Conservation (phyloP, 1,140 invertebrate genomes). For the Paraescarpia echinospica region DNA sequence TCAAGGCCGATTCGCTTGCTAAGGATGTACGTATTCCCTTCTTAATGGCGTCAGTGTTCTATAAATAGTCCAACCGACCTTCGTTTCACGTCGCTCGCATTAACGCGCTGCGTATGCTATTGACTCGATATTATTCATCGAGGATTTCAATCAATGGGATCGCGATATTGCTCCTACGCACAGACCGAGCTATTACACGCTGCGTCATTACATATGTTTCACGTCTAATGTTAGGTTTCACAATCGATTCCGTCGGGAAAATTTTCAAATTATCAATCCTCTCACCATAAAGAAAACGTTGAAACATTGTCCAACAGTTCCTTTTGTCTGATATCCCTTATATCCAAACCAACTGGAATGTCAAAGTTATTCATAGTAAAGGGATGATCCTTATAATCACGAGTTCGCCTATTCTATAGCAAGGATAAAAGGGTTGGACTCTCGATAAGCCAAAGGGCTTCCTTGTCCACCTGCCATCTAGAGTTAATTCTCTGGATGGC, state of each 20-base stretch:
- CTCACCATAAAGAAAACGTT: no score
- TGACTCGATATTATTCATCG: background rate
- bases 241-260: background rate
- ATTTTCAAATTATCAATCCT: background rate
- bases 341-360: no score
- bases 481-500: no score
- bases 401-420: no score
- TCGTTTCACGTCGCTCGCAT: background rate
- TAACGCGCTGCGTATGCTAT: background rate
- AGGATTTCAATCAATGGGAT: background rate
- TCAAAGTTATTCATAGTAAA: no score
- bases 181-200: background rate
- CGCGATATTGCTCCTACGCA: background rate
- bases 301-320: no score
- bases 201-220: no score
- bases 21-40: background rate
- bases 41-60: background rate
- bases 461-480: no score
- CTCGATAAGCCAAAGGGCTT: no score
- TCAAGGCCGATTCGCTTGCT: background rate
- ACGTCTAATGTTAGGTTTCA: background rate
- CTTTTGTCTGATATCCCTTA: no score
- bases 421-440: no score
- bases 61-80: background rate
- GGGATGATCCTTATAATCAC: no score